Percentiles rank a stretch among this genome's conserved stretches.
Evolutionary conservation across 2,797 vertebrate genomes (phyloP).

Genomic region (Cossypha polioptera): DNA sequence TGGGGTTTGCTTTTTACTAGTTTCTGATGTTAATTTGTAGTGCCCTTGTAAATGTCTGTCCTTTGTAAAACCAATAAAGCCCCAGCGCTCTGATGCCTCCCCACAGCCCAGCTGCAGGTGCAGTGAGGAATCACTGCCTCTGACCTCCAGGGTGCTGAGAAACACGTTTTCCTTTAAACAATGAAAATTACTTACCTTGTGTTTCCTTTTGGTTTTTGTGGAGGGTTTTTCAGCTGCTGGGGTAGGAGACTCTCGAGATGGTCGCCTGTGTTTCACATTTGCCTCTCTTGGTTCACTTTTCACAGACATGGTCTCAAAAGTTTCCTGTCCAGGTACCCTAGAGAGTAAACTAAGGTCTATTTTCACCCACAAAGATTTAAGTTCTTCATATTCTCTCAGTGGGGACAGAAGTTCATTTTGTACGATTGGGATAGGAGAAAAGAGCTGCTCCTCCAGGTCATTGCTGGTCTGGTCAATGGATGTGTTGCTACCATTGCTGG

Average conservation of each 20-base stretch:
- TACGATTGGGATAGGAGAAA: conserved; percentile 76
- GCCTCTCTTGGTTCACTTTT: conserved; percentile 81
- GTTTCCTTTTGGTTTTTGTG: conserved; percentile 92
- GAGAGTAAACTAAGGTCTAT: conserved; percentile 90
- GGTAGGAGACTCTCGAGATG: conserved; percentile 78
- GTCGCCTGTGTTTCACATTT: conserved; percentile 83
- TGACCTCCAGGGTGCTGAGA: neutral
- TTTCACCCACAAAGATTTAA: conserved; percentile 94
- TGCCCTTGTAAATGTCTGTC: neutral
- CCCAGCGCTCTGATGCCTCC: neutral
- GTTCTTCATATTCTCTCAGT: conserved; percentile 83
- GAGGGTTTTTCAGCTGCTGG: conserved; percentile 81
- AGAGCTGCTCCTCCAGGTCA: conserved; percentile 81
- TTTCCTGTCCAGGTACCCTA: conserved; percentile 85
- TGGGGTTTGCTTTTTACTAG: neutral
- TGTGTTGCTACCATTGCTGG: conserved; percentile 76
- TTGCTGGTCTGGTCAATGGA: conserved; percentile 83
- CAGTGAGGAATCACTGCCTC: neutral
- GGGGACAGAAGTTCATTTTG: conserved; percentile 87
- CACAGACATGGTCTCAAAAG: conserved; percentile 66
- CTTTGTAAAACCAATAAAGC: neutral
- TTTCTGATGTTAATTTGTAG: neutral
- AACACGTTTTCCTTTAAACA: neutral
- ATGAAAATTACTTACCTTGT: conserved; percentile 83
- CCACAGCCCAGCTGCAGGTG: neutral